Conservation (phyloP, 1,140 invertebrate species). For the Meteorus sp. region DNA sequence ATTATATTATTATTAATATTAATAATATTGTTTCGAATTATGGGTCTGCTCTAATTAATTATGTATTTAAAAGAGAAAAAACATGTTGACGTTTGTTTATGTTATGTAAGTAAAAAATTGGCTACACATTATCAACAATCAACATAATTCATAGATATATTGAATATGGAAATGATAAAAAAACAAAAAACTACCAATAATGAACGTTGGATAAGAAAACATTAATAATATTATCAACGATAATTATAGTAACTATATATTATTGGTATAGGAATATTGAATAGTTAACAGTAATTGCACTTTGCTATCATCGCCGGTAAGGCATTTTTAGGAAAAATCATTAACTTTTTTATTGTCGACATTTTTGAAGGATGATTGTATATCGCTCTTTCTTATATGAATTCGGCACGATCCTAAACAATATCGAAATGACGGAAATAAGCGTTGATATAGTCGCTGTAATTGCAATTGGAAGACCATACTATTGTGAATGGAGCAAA, state of each 20-base stretch:
- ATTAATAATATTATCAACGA: conserved; percentile 14
- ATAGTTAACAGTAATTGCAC: conserved; percentile 19
- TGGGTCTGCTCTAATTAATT: conserved; percentile 10
- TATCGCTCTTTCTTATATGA: conserved; percentile 10
- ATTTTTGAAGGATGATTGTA: conserved; percentile 10
- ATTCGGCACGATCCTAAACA: conserved; percentile 19
- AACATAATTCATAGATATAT: conserved; percentile 19
- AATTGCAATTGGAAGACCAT: too few species aligned
- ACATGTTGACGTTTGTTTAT: conserved; percentile 26
- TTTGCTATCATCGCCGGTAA: conserved; percentile 22
- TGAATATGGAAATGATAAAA: conserved; percentile 14
- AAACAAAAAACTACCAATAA: conserved; percentile 9
- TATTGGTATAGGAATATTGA: conserved; percentile 16
- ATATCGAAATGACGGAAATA: not conserved
- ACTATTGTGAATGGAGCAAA: too few species aligned
- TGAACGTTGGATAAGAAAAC: not conserved
- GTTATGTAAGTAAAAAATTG: conserved; percentile 23
- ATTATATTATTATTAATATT: too few species aligned
- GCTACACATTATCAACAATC: conserved; percentile 19
- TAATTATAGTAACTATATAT: conserved; percentile 20
- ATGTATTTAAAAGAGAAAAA: conserved; percentile 7
- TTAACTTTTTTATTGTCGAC: conserved; percentile 15
- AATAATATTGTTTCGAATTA: not conserved
- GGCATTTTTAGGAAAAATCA: conserved; percentile 9
- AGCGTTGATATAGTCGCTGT: too few species aligned